Evolutionary conservation across 2,113 vertebrate genomes (phyloP).

Genomic region (Lichenostomus cassidix): DNA sequence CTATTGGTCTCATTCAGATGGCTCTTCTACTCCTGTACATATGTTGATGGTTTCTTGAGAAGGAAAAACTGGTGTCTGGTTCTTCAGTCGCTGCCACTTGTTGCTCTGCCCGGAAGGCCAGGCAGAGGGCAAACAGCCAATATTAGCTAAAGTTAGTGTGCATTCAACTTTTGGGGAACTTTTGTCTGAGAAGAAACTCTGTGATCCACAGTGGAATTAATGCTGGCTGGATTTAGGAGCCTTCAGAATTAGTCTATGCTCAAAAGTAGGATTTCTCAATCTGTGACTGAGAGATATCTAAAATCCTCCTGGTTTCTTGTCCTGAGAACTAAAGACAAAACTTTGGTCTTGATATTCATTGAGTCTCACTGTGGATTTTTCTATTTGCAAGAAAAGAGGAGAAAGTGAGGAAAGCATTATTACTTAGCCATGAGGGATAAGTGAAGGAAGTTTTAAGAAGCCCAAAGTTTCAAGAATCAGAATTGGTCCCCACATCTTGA

Average conservation of each 20-base stretch:
- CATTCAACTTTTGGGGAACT: not conserved
- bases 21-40: not conserved
- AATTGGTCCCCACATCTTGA: not conserved
- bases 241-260: not conserved
- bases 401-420: not conserved
- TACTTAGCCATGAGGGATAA: not conserved
- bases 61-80: not conserved
- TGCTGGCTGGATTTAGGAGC: not conserved
- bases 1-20: not conserved
- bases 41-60: not conserved
- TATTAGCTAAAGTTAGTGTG: not conserved
- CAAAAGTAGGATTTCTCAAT: not conserved
- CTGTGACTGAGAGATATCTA: not conserved
- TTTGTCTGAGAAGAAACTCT: not conserved
- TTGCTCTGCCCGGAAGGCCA: not conserved
- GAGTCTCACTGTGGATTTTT: not conserved
- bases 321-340: not conserved
- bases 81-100: not conserved
- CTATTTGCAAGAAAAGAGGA: not conserved
- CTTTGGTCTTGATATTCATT: not conserved
- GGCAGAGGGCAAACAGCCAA: not conserved
- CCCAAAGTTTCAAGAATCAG: not conserved
- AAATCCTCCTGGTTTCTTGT: not conserved
- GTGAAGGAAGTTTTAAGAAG: not conserved
- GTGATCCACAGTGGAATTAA: not conserved